phyloP scores from a whole-genome alignment of 2,888 invertebrate species.

The Ophion ellenae region DNA sequence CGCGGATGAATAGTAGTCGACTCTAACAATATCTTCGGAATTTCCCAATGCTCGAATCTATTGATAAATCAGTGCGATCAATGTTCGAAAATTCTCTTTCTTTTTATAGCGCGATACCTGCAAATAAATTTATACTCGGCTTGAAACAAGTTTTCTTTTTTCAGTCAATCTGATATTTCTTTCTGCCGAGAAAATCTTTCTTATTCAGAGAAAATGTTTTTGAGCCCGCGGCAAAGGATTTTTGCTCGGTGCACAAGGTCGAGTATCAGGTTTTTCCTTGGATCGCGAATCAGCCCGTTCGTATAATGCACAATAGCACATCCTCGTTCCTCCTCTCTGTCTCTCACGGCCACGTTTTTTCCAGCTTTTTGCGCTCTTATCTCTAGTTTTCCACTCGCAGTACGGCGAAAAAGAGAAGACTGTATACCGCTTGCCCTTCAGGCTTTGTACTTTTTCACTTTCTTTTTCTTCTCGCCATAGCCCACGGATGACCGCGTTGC shows the following conservation, averaged over 20 bases:
- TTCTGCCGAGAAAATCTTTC: slow-evolving; percentile 10
- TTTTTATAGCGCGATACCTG: not conserved
- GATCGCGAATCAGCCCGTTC: slow-evolving; percentile 27
- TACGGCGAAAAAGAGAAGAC: not conserved
- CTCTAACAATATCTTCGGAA: not conserved
- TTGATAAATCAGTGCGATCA: too few species aligned
- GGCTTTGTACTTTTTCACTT: not conserved
- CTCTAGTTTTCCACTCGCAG: not conserved
- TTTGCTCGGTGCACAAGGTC: not conserved
- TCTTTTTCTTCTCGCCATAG: slow-evolving; percentile 20
- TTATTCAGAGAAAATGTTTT: slow-evolving; percentile 21
- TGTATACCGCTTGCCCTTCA: not conserved
- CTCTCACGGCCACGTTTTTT: not conserved
- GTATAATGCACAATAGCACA: slow-evolving; percentile 41
- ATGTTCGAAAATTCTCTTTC: not conserved
- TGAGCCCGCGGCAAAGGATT: not conserved
- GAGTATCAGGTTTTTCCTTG: slow-evolving; percentile 19
- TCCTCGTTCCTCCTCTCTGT: not conserved
- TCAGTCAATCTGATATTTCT: not conserved
- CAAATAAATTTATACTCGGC: not conserved
- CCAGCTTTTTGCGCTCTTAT: not conserved
- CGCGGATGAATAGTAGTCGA: not conserved
- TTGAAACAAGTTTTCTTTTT: not conserved
- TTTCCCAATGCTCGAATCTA: not conserved
- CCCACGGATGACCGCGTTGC: slow-evolving; percentile 2